phyloP scores from a whole-genome alignment of 2,113 vertebrate species.

The Zosterops hypoxanthus region DNA sequence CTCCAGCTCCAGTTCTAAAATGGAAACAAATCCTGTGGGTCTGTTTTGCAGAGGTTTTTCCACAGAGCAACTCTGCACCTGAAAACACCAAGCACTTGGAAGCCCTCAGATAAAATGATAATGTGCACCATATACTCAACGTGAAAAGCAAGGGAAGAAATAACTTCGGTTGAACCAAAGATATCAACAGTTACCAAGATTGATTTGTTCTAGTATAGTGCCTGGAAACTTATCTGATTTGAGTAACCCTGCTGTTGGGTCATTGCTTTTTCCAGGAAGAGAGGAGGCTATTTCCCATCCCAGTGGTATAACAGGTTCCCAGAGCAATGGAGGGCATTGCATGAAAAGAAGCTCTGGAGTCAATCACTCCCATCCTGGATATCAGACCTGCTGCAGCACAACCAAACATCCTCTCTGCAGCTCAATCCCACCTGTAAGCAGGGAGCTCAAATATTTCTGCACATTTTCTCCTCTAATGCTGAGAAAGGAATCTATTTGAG shows the following conservation, averaged over 20 bases:
- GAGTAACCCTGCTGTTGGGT: neutral
- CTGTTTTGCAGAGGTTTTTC: neutral
- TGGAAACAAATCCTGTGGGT: neutral
- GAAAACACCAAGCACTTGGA: neutral
- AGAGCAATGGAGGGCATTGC: accelerated
- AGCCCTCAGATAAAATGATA: neutral
- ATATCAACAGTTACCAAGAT: neutral
- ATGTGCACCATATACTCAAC: neutral
- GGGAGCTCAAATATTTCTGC: neutral
- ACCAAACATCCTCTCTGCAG: neutral
- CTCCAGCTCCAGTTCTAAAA: neutral
- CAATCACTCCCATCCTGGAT: neutral
- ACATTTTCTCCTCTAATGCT: neutral
- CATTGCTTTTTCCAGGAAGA: neutral
- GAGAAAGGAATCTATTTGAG: neutral
- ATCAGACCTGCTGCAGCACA: neutral
- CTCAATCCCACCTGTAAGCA: neutral
- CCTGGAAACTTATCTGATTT: neutral
- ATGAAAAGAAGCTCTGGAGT: neutral
- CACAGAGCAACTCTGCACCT: neutral
- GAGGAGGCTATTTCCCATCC: neutral
- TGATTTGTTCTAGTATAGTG: neutral
- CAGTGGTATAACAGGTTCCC: neutral
- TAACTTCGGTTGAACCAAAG: neutral
- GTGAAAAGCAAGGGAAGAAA: neutral